phyloP scores from a whole-genome alignment of 2,888 invertebrate species.

The Phortica okadai region DNA sequence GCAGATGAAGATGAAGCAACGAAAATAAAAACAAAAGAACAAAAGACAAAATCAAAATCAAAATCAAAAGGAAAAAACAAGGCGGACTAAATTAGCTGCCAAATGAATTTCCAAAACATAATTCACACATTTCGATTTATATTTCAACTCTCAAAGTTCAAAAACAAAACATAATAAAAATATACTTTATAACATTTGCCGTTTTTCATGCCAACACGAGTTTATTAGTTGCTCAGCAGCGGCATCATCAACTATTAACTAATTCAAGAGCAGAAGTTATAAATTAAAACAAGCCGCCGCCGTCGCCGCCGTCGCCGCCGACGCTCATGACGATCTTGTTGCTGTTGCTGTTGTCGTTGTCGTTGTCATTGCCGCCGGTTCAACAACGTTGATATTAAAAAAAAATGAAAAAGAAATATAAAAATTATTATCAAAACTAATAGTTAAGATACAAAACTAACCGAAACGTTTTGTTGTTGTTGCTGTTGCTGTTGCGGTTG shows the following conservation, averaged over 20 bases:
- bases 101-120: constrained; percentile 28
- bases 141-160: not conserved
- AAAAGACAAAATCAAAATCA: not conserved
- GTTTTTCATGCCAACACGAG: constrained; percentile 43
- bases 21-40: not conserved
- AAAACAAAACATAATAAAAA: not conserved
- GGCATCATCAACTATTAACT: constrained; percentile 52
- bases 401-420: not conserved
- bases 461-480: not conserved
- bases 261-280: constrained; percentile 69
- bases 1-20: not conserved
- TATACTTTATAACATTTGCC: not conserved
- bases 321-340: not conserved
- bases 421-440: constrained; percentile 27
- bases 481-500: not conserved
- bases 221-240: constrained; percentile 45
- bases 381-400: not conserved
- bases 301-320: not conserved
- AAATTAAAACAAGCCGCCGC: constrained; percentile 56
- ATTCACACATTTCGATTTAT: constrained; percentile 16
- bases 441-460: constrained; percentile 30
- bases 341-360: too few relatives aligned
- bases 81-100: not conserved
- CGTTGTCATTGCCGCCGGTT: too few relatives aligned
- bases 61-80: not conserved